These are phyloP conservation scores for Leuciscus idus DNA, from an alignment of 2,113 vertebrate genomes.

Conservation along the genomic window DNA sequence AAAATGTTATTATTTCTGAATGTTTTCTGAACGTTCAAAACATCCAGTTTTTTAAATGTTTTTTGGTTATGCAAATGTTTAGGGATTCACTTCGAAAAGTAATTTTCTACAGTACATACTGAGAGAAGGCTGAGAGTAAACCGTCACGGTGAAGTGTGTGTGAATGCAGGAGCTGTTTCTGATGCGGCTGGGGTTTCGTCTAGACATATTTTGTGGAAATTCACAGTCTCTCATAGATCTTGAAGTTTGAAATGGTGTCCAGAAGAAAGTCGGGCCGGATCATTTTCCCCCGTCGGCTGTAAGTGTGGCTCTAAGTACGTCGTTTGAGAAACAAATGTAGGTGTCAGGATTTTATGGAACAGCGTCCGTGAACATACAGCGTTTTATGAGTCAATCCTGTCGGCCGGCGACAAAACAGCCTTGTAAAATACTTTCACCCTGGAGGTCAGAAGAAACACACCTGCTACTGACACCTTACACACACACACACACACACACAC, in stretches of 20 bases:
- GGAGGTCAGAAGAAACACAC: constrained; percentile 57
- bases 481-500: too few relatives aligned
- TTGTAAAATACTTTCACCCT: constrained; percentile 51
- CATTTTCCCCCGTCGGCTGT: not conserved
- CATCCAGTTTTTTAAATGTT: too few relatives aligned
- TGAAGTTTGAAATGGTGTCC: not conserved
- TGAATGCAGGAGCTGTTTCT: not conserved
- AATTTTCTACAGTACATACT: too few relatives aligned
- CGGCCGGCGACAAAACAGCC: constrained; percentile 50
- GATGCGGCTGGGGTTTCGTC: not conserved
- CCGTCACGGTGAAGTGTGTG: not conserved
- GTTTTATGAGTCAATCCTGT: constrained; percentile 58
- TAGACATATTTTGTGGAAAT: not conserved
- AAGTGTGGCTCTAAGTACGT: constrained; percentile 52
- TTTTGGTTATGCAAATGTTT: too few relatives aligned
- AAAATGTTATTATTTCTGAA: too few relatives aligned
- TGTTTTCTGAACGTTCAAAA: too few relatives aligned
- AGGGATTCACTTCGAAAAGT: too few relatives aligned
- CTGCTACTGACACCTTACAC: constrained; percentile 46
- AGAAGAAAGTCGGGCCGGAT: not conserved
- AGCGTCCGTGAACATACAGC: constrained; percentile 48
- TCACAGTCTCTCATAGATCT: not conserved
- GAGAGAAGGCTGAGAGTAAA: not conserved
- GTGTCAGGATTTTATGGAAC: constrained; percentile 58
- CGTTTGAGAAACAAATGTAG: constrained; percentile 51